Evolutionary conservation across 2,888 invertebrate species (phyloP).

Genomic region (Acleris literana): DNA sequence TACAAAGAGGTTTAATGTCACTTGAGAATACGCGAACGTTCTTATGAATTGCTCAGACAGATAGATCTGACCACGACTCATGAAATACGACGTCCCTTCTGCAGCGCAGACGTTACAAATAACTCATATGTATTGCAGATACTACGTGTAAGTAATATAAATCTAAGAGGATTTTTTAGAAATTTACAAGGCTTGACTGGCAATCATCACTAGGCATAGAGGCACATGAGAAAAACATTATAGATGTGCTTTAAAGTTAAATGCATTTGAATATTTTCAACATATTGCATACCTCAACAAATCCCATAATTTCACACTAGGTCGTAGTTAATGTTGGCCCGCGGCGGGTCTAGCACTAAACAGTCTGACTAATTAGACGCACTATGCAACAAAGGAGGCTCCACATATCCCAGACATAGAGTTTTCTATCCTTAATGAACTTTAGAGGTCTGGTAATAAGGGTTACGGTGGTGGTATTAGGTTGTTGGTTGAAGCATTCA

Average conservation of each 20-base stretch:
- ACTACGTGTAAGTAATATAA: no score
- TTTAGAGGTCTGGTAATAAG: slow-evolving; percentile 52
- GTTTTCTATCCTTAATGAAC: slow-evolving; percentile 45
- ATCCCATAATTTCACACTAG: slow-evolving; percentile 72
- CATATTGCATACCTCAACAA: slow-evolving; percentile 55
- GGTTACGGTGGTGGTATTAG: slow-evolving; percentile 48
- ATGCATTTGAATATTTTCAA: slow-evolving; percentile 14
- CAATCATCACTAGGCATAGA: no score
- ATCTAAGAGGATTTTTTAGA: no score
- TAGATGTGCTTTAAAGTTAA: slow-evolving; percentile 37
- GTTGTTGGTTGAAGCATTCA: slow-evolving; percentile 53
- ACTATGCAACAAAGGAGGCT: slow-evolving; percentile 75
- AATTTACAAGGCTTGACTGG: no score
- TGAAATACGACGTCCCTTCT: slow-evolving; percentile 73
- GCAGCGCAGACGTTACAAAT: slow-evolving; percentile 59
- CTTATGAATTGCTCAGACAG: slow-evolving; percentile 70
- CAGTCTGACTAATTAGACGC: slow-evolving; percentile 82
- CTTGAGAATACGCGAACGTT: slow-evolving; percentile 61
- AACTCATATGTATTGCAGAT: slow-evolving; percentile 53
- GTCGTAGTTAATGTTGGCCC: slow-evolving; percentile 64
- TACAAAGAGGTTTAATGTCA: slow-evolving; percentile 74
- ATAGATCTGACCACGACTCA: slow-evolving; percentile 79
- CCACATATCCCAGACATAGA: not conserved
- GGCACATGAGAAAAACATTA: not conserved
- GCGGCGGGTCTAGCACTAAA: slow-evolving; percentile 74